Percentiles rank a stretch among this genome's conserved stretches.
Evolutionary conservation across 2,797 vertebrate genomes (phyloP).

Genomic region (Cyprinella venusta): DNA sequence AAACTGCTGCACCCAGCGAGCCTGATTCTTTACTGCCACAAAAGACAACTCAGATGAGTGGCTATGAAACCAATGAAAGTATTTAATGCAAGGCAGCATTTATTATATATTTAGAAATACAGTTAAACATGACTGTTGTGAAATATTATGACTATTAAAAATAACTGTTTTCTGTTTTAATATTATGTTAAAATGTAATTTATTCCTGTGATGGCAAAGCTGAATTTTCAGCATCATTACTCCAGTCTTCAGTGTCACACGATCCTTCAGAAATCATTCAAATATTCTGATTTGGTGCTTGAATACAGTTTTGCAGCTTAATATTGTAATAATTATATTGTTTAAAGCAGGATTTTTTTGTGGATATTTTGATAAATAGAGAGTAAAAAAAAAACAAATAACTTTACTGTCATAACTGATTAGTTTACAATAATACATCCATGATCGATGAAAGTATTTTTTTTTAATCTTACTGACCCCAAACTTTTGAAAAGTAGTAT

Average conservation of each 20-base stretch:
- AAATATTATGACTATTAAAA: not conserved
- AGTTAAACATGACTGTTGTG: not conserved
- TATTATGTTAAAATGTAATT: not conserved
- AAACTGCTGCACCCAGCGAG: constrained; percentile 97
- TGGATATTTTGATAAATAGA: not conserved
- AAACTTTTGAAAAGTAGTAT: not conserved
- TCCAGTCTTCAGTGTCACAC: not conserved
- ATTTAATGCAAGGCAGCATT: not conserved
- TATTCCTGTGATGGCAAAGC: not conserved
- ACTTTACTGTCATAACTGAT: not conserved
- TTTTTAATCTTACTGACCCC: not conserved
- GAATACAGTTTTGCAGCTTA: not conserved
- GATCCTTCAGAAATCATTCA: not conserved
- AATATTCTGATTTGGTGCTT: not conserved
- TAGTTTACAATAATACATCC: not conserved
- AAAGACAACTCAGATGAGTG: constrained; percentile 9
- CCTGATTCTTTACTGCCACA: constrained; percentile 95
- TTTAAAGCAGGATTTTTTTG: no score
- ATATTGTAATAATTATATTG: no score
- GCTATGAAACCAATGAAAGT: not conserved
- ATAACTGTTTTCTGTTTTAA: not conserved
- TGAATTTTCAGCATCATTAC: not conserved
- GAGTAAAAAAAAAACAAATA: not conserved
- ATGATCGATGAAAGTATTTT: not conserved
- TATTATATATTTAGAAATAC: not conserved